Percentiles rank a stretch among this genome's conserved stretches.
Conservation (phyloP, 2,888 invertebrate genomes). For the Scaptomyza tumidula region DNA sequence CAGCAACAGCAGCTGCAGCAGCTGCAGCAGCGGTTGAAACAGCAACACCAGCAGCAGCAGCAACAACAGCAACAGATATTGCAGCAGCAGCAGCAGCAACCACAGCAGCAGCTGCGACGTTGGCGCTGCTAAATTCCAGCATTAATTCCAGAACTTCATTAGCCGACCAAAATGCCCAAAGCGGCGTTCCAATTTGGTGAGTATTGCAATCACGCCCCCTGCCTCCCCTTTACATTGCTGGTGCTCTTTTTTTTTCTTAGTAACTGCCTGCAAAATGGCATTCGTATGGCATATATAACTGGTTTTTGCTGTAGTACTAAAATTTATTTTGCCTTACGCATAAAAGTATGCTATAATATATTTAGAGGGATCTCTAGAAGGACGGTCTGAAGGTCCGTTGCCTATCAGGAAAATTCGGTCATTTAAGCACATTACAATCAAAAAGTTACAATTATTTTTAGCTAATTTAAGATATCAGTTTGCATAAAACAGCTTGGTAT, state of each 20-base stretch:
- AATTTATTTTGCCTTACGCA: not conserved
- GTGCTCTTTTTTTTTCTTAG: constrained; percentile 23
- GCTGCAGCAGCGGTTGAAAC: constrained; percentile 40
- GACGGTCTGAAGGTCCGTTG: no score
- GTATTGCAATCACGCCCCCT: constrained; percentile 30
- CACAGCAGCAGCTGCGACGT: constrained; percentile 45
- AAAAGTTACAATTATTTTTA: constrained; percentile 5
- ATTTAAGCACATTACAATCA: no score
- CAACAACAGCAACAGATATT: constrained; percentile 26
- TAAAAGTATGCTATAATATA: constrained; percentile 34
- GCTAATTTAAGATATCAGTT: constrained; percentile 40
- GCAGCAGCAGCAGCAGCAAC: constrained; percentile 38
- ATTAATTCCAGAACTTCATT: constrained; percentile 80
- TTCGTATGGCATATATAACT: constrained; percentile 45
- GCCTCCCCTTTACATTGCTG: not conserved
- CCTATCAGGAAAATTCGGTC: not conserved
- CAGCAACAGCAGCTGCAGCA: constrained; percentile 29
- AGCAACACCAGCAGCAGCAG: constrained; percentile 41
- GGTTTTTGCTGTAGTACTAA: constrained; percentile 15
- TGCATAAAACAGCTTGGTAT: constrained; percentile 49
- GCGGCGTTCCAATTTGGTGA: constrained; percentile 48
- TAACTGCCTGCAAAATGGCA: constrained; percentile 4
- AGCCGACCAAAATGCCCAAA: constrained; percentile 59
- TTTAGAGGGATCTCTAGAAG: no score
- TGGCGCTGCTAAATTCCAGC: constrained; percentile 68